Evolutionary conservation across 2,113 vertebrate species (phyloP).

Genomic region (Paramormyrops kingsleyae): DNA sequence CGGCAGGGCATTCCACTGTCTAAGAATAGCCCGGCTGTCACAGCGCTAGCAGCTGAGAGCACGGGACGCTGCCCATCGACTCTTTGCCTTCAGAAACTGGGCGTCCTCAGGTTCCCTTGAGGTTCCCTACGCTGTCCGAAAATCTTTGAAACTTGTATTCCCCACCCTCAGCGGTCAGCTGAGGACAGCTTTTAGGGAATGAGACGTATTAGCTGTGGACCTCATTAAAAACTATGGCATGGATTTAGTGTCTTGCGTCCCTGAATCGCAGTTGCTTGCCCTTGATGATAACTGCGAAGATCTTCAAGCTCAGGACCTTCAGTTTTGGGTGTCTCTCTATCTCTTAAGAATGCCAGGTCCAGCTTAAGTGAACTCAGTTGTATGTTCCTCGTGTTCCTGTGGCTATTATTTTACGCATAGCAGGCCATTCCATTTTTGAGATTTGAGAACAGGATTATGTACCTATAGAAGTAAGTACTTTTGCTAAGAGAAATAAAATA

Average conservation of each 20-base stretch:
- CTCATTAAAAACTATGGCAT: not conserved
- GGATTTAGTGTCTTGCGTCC: not conserved
- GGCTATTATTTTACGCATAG: not conserved
- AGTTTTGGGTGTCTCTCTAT: not conserved
- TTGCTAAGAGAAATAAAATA: not conserved
- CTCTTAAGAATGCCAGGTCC: not conserved
- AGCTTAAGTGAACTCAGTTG: not conserved
- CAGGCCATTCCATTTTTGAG: not conserved
- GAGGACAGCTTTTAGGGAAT: not conserved
- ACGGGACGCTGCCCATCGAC: constrained; percentile 16
- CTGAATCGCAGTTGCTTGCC: not conserved
- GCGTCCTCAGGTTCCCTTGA: constrained; percentile 9
- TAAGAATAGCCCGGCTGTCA: constrained; percentile 57
- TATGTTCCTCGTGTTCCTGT: not conserved
- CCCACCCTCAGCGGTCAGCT: not conserved
- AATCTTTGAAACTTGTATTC: not conserved
- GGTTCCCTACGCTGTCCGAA: not conserved
- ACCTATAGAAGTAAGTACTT: not conserved
- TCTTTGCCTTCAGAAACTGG: constrained; percentile 37
- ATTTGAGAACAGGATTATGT: not conserved
- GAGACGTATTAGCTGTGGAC: not conserved
- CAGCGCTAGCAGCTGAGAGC: constrained; percentile 38
- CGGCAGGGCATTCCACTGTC: constrained; percentile 40
- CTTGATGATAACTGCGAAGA: not conserved
- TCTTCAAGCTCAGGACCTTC: not conserved